These are phyloP conservation scores for Heliangelus exortis DNA, from an alignment of 2,797 vertebrate genomes.

Conservation along the genomic window DNA sequence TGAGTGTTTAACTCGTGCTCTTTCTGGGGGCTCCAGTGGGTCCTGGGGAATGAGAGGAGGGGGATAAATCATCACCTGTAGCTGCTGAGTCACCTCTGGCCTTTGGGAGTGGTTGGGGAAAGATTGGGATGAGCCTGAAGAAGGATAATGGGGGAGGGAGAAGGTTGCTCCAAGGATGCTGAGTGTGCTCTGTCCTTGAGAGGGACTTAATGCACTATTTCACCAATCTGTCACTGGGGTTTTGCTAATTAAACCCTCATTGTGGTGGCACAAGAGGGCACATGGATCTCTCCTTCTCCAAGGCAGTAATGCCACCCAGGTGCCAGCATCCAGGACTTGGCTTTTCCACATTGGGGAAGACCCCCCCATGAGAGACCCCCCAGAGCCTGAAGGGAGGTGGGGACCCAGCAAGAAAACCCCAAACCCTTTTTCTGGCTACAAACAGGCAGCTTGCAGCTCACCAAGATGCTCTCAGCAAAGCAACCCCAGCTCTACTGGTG, in stretches of 20 bases:
- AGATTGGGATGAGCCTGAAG: background rate
- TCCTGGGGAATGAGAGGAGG: accelerated
- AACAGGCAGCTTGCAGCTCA: background rate
- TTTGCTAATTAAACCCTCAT: background rate
- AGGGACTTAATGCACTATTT: background rate
- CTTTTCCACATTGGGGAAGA: no score
- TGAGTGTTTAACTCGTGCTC: background rate
- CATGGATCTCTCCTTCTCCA: accelerated
- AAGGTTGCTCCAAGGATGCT: accelerated
- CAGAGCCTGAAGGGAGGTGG: no score
- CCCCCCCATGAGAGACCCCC: no score
- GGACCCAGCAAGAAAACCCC: background rate
- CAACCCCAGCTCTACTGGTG: background rate
- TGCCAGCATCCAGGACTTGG: background rate
- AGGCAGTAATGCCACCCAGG: accelerated
- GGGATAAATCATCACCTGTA: accelerated
- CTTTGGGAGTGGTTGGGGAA: accelerated
- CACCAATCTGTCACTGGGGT: background rate
- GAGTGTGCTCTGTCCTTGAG: background rate
- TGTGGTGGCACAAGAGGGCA: accelerated
- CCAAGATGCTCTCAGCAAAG: accelerated
- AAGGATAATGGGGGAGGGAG: accelerated
- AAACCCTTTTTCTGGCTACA: background rate
- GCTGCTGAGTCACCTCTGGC: background rate
- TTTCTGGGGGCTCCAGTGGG: background rate